Base-by-base conservation (phyloP, 1,140 invertebrate species). In the Cherax quadricarinatus region DNA sequence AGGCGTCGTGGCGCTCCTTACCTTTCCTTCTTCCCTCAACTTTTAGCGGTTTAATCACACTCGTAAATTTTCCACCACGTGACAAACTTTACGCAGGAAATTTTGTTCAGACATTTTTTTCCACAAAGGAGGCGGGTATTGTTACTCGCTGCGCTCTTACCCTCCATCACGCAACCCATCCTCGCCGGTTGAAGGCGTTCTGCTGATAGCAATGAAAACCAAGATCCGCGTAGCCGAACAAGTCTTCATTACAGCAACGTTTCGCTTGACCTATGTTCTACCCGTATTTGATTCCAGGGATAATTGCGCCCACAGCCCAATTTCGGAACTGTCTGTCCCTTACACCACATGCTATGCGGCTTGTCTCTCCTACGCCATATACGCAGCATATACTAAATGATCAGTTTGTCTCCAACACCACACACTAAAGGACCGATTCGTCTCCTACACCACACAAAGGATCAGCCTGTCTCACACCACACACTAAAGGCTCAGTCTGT, bases 31-130 rank as follows among this genome's bases (percentile, higher is more conserved):
- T 16, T 57, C 51, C 81, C 24, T 83, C 81, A 83, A 83, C 81
- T 83, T 83, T 83, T 83, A 83, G n/a, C 51, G 81, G 81, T 83
- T 83, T 83, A 83, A 83, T 83, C 81, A 83, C 81, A 60, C 81
- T 60, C 51, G 57, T 83, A 83, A 83, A 83, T 83, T 83, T 83
- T 48, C 81, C 21, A 18, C 18, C 81, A 53, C 81, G 81, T 83
- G 70, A 75, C 7, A 83, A 83, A 83, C 81, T 83, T 83, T 83
- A 10, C 51, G 16, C 62, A n/a, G 30, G 57, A 83, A 83, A 48
- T 16, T 60, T 30, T 51, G 18, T 16, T 24, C 48, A 30, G 70
- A 73, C 21, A 7, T 73, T 75, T 24, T 70, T 24, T 6, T 30
- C 0, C 6, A 9, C 70, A 16, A 57, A 14, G 53, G 14, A 57